These are phyloP conservation scores for Geotrypetes seraphini DNA, from an alignment of 2,797 vertebrate genomes.

Conservation along the genomic window DNA sequence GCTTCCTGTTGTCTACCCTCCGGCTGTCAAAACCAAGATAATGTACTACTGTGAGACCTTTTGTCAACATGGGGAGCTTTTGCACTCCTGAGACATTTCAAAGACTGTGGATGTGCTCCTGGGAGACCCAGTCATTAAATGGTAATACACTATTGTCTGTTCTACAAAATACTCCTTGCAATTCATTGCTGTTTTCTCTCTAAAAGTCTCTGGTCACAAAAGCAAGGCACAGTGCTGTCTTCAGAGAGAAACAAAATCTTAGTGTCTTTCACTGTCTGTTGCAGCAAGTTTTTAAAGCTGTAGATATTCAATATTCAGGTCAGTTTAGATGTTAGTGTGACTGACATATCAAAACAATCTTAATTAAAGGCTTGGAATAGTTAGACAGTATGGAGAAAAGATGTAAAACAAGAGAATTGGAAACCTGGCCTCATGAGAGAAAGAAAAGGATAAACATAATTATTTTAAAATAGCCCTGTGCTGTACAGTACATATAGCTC, in stretches of 20 bases:
- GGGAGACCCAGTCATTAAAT: conserved; percentile 15
- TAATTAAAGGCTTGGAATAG: conserved; percentile 34
- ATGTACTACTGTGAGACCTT: neutral
- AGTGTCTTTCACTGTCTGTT: conserved; percentile 20
- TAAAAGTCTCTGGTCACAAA: conserved; percentile 4
- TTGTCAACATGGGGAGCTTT: neutral
- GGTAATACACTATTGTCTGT: conserved; percentile 22
- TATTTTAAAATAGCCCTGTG: conserved; percentile 19
- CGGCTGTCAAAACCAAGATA: neutral
- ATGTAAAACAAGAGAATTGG: conserved; percentile 16
- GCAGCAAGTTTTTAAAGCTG: conserved; percentile 7
- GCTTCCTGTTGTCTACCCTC: neutral
- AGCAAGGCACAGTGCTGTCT: conserved; percentile 12
- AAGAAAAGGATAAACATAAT: conserved; percentile 21
- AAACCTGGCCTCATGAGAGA: conserved; percentile 14
- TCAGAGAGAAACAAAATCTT: conserved; percentile 11
- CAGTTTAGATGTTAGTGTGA: conserved; percentile 31
- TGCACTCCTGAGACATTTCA: neutral
- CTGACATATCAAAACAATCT: conserved; percentile 35
- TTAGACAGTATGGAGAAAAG: conserved; percentile 18
- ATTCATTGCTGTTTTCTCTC: conserved; percentile 14
- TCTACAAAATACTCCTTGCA: conserved; percentile 14
- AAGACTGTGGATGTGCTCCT: conserved; percentile 2
- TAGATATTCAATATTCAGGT: conserved; percentile 35
- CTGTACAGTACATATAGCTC: too few relatives aligned